Percentiles rank a stretch among this genome's conserved stretches.
Evolutionary conservation across 2,888 invertebrate species (phyloP).

Genomic region (Nesidiocoris tenuis): DNA sequence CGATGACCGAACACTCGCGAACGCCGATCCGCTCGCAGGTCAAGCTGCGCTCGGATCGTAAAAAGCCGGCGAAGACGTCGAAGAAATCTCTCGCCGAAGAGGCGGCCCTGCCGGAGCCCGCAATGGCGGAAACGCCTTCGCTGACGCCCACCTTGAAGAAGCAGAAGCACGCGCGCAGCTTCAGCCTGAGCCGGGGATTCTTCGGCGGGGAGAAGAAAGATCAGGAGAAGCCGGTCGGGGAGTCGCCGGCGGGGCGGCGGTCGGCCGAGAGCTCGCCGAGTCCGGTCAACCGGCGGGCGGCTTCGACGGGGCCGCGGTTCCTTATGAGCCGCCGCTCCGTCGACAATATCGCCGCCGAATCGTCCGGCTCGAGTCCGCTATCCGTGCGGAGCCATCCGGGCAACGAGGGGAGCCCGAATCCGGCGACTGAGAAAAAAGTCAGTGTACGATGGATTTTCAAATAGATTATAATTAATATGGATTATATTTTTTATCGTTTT

Average conservation of each 20-base stretch:
- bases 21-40: conserved; percentile 55
- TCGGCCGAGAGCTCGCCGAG: conserved; percentile 49
- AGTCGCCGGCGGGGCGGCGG: conserved; percentile 38
- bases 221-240: conserved; percentile 18
- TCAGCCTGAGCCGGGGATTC: conserved; percentile 49
- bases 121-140: conserved; percentile 17
- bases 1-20: conserved; percentile 56
- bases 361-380: conserved; percentile 51
- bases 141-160: conserved; percentile 1
- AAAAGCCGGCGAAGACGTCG: conserved; percentile 41
- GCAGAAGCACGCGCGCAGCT: conserved; percentile 48
- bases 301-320: conserved; percentile 50
- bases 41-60: conserved; percentile 50
- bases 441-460: too few relatives aligned
- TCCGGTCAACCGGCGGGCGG: conserved; percentile 42
- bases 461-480: too few relatives aligned
- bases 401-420: conserved; percentile 51
- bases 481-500: too few relatives aligned
- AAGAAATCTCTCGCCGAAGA: background rate
- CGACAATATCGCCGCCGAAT: conserved; percentile 54
- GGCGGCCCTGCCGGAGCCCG: conserved; percentile 23
- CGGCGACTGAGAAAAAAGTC: too few relatives aligned
- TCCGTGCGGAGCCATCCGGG: conserved; percentile 50
- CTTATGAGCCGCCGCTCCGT: conserved; percentile 54
- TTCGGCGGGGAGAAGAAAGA: conserved; percentile 45